A percentile compares a stretch with the other conserved stretches of the same genome.
phyloP scores from a whole-genome alignment of 2,113 vertebrate genomes.

The Sminthopsis crassicaudata region DNA sequence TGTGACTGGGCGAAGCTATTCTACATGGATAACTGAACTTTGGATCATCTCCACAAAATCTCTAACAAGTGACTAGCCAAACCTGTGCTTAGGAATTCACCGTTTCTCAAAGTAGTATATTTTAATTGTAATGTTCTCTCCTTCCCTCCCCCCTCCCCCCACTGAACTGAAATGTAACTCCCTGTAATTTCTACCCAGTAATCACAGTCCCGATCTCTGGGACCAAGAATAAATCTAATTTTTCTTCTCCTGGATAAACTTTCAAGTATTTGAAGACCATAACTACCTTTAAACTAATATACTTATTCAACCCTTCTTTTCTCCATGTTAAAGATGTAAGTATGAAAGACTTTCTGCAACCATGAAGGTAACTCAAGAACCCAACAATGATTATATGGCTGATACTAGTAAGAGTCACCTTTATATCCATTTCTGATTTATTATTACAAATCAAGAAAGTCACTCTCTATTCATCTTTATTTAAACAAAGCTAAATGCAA shows the following conservation, averaged over 20 bases:
- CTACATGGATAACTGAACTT: neutral
- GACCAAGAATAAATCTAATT: neutral
- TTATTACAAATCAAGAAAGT: accelerated
- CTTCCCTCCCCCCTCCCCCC: too few relatives aligned
- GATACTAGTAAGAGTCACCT: neutral
- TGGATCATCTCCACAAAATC: neutral
- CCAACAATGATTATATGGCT: neutral
- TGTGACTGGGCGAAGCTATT: neutral
- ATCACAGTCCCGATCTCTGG: neutral
- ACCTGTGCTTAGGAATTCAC: neutral
- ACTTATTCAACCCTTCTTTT: neutral
- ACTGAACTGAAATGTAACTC: neutral
- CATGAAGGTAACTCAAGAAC: neutral
- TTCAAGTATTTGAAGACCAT: neutral
- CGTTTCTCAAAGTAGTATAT: neutral
- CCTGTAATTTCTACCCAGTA: neutral
- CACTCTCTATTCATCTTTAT: neutral
- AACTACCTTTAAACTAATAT: neutral
- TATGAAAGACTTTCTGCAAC: neutral
- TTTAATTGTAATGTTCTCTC: neutral
- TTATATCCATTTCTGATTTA: neutral
- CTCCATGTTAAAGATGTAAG: neutral
- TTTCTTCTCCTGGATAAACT: neutral
- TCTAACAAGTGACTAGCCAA: neutral
- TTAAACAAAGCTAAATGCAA: neutral